These are phyloP conservation scores for Heteromormyrus szaboi DNA, from an alignment of 2,797 vertebrate species.

Conservation along the genomic window DNA sequence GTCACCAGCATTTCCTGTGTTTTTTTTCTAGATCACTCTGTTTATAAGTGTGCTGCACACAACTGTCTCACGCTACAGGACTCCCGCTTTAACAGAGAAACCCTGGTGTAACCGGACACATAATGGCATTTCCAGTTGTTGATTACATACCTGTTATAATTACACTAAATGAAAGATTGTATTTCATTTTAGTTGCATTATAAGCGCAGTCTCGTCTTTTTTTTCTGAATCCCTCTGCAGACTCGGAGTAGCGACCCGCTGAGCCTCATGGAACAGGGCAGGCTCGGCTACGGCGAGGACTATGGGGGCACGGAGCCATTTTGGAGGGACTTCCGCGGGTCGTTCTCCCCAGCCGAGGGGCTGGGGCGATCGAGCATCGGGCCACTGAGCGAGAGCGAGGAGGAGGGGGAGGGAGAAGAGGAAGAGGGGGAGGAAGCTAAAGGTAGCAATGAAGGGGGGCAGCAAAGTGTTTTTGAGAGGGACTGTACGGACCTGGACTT, in stretches of 20 bases:
- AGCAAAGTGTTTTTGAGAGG: slow-evolving; percentile 80
- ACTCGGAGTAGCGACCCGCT: slow-evolving; percentile 68
- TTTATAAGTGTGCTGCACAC: not conserved
- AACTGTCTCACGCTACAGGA: not conserved
- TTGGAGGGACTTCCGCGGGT: slow-evolving; percentile 63
- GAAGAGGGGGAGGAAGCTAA: slow-evolving; percentile 41
- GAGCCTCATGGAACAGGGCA: slow-evolving; percentile 58
- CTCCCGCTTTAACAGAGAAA: not conserved
- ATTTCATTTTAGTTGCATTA: not conserved
- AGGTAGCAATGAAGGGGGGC: slow-evolving; percentile 49
- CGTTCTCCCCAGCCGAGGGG: slow-evolving; percentile 67
- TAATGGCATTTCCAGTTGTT: not conserved
- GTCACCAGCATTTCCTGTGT: not conserved
- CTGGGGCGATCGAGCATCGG: slow-evolving; percentile 67
- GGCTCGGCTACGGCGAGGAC: slow-evolving; percentile 57
- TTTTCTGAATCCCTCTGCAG: slow-evolving; percentile 31
- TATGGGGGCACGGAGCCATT: slow-evolving; percentile 63
- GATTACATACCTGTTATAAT: not conserved
- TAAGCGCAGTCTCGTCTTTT: not conserved
- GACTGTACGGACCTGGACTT: slow-evolving; percentile 89
- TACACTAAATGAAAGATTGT: not conserved
- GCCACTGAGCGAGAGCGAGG: slow-evolving; percentile 80
- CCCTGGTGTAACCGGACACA: not conserved
- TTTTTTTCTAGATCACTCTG: not conserved
- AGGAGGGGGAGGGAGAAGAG: slow-evolving; percentile 64